Evolutionary conservation across 1,140 invertebrate genomes (phyloP), one percentile per base, ranked within the genome.

Genomic region (Onthophagus taurus): DNA sequence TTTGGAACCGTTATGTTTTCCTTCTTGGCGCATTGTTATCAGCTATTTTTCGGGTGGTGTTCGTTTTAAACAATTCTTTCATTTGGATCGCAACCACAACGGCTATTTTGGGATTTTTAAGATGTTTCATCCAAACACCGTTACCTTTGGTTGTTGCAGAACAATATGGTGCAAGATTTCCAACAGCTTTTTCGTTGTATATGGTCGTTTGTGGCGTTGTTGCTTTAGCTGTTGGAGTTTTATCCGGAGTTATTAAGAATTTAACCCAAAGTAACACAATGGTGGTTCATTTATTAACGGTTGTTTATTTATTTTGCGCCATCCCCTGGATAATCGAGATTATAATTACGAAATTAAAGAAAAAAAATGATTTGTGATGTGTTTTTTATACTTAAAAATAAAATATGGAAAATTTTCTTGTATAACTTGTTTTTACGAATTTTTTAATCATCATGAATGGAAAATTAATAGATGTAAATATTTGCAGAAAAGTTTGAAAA

Each of bases 231-330:
- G 33, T 42, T 30, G 46, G 46, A 31, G n/a, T 38, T 14, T 19
- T 43, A 36, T 33, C 38, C 13, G 35, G 46, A n/a, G n/a, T n/a
- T n/a, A 48, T 61, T 2, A 60, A 58, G 41, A 24, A 31, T 6
- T 7, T 46, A 4, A 60, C 58, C 3, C 30, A 49, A 1, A 61
- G 50, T 36, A 52, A 59, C 31, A 48, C 44, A n/a, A 57, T 59
- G 56, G 57, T 57, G 1, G 54, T 59, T 16, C 59, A 61, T 43
- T 36, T 59, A 2, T 31, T 61, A 9, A 58, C 52, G 9, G 7
- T 45, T 24, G 54, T 53, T 7, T 57, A 50, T 36, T 42, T 54
- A 1, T 29, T 53, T 0, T 55, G 55, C 21, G 49, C 45, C 3
- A 41, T 58, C 14, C 31, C 51, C n/a, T 61, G 59, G 59, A 48